These are phyloP conservation scores for Pandemis heparana DNA, from an alignment of 2,888 invertebrate species.

Conservation along the genomic window DNA sequence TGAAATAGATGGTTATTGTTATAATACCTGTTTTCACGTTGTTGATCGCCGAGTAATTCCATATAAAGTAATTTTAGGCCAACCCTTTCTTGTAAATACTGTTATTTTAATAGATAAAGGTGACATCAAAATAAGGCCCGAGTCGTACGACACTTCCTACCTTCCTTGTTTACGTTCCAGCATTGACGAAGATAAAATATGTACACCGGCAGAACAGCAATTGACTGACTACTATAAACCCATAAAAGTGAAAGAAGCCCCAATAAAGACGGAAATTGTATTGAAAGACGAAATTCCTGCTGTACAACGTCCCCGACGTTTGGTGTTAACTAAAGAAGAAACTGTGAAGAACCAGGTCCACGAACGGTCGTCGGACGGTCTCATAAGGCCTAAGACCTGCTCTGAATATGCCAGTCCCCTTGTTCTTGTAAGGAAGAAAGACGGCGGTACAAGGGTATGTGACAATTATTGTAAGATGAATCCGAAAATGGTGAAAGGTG, in stretches of 20 bases:
- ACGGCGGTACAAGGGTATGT: background rate
- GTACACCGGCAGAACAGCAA: too few species aligned
- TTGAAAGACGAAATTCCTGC: constrained; percentile 15
- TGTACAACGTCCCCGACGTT: constrained; percentile 8
- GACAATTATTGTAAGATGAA: too few species aligned
- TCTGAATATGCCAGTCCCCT: constrained; percentile 17
- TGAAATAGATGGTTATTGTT: constrained; percentile 3
- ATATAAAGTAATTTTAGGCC: background rate
- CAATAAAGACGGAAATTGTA: background rate
- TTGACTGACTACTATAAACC: too few species aligned
- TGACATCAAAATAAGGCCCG: constrained; percentile 7
- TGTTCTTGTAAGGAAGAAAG: constrained; percentile 2
- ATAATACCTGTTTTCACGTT: background rate
- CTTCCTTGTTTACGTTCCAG: background rate
- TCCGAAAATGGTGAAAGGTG: too few species aligned
- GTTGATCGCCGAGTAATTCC: background rate
- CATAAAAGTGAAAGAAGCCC: constrained; percentile 5
- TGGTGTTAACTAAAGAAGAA: constrained; percentile 4
- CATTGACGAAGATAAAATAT: too few species aligned
- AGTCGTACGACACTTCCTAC: background rate
- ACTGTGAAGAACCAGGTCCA: background rate
- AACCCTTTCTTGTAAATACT: background rate
- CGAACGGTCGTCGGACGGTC: background rate
- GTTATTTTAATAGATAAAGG: constrained; percentile 9
- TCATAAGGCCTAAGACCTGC: constrained; percentile 4